Evolutionary conservation across 2,113 vertebrate species (phyloP).

Genomic region (Lipotes vexillifer): DNA sequence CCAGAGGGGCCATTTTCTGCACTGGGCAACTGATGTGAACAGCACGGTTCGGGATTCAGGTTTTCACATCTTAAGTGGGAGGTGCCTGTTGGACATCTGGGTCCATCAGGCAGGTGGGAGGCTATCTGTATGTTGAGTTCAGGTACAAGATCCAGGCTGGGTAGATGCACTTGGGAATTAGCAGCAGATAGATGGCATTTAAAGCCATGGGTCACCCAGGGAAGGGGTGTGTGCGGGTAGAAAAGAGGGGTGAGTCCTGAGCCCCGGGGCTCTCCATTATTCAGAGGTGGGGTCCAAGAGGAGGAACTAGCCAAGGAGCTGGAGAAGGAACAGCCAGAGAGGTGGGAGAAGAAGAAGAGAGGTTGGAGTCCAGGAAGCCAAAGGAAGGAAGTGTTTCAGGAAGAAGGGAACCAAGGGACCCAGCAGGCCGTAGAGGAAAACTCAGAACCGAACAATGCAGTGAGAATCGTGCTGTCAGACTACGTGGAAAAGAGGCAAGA

Average conservation of each 20-base stretch:
- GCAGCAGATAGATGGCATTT: background rate
- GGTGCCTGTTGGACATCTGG: background rate
- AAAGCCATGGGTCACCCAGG: background rate
- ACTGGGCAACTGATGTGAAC: background rate
- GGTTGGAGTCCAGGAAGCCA: background rate
- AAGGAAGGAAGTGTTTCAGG: background rate
- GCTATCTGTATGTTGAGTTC: background rate
- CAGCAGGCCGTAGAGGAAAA: background rate
- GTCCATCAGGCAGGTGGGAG: background rate
- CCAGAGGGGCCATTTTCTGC: background rate
- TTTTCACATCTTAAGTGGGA: background rate
- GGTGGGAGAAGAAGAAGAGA: background rate
- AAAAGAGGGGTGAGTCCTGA: background rate
- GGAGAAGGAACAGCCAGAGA: background rate
- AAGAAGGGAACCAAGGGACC: background rate
- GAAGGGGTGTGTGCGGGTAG: background rate
- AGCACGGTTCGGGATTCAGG: background rate
- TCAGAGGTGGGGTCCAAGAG: background rate
- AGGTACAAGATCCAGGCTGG: background rate
- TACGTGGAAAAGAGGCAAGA: background rate
- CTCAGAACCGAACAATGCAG: background rate
- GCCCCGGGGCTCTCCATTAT: background rate
- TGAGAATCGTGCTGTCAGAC: background rate
- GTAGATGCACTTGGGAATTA: background rate
- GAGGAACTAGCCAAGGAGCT: background rate